These are phyloP conservation scores for Zaprionus ornatus DNA, from an alignment of 1,140 invertebrate species.

Conservation along the genomic window DNA sequence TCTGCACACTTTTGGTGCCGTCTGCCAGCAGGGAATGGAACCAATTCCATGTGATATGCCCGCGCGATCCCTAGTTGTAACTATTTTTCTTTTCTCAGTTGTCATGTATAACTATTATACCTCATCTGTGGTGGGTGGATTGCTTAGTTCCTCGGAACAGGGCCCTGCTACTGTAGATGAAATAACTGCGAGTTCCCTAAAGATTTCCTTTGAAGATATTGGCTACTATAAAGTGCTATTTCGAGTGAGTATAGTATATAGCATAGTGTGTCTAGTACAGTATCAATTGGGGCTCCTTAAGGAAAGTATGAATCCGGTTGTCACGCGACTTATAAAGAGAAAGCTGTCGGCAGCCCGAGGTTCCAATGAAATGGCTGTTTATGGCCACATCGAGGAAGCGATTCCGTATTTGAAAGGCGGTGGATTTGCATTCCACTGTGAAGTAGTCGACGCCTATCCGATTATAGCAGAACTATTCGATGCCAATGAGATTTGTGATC, in stretches of 20 bases:
- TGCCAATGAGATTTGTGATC: slow-evolving; percentile 74
- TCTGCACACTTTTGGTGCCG: slow-evolving; percentile 63
- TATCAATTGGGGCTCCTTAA: slow-evolving; percentile 2
- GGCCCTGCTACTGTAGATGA: slow-evolving; percentile 69
- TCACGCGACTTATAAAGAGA: slow-evolving; percentile 51
- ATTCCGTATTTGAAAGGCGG: slow-evolving; percentile 70
- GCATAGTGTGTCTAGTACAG: background rate
- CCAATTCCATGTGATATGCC: slow-evolving; percentile 56
- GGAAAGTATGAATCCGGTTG: slow-evolving; percentile 56
- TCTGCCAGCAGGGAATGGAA: slow-evolving; percentile 75
- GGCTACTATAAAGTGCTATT: slow-evolving; percentile 82
- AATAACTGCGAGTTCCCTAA: slow-evolving; percentile 63
- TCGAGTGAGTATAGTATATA: slow-evolving; percentile 49
- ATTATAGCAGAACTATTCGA: slow-evolving; percentile 76
- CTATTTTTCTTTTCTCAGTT: slow-evolving; percentile 71
- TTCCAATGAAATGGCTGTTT: slow-evolving; percentile 59
- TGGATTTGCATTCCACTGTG: slow-evolving; percentile 78
- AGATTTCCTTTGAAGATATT: slow-evolving; percentile 79
- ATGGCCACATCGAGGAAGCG: slow-evolving; percentile 69
- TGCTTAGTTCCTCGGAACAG: slow-evolving; percentile 67
- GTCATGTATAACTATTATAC: slow-evolving; percentile 82
- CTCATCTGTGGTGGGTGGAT: slow-evolving; percentile 78
- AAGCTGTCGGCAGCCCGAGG: slow-evolving; percentile 55
- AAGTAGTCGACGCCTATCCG: slow-evolving; percentile 77
- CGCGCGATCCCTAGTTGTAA: slow-evolving; percentile 65